A percentile compares a stretch with the other conserved stretches of the same genome.
Evolutionary conservation across 2,888 invertebrate genomes (phyloP).

Genomic region (Heliconius aoede): DNA sequence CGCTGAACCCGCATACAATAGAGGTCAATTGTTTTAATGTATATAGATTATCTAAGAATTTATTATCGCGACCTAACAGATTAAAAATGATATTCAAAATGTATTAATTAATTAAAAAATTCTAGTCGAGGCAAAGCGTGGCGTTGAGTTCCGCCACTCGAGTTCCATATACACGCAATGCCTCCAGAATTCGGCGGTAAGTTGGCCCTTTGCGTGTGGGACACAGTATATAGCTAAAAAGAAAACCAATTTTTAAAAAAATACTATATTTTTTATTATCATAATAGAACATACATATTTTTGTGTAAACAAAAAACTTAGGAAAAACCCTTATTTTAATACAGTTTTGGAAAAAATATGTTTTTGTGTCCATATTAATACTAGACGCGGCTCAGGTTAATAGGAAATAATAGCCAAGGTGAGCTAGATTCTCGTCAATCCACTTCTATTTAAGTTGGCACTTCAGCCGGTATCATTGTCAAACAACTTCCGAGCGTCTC

Average conservation of each 20-base stretch:
- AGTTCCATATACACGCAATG: too few species aligned
- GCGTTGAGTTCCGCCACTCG: too few species aligned
- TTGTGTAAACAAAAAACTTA: too few species aligned
- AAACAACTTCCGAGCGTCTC: conserved; percentile 25
- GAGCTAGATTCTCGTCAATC: conserved; percentile 69
- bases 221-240: too few species aligned
- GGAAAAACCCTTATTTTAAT: too few species aligned
- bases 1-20: conserved; percentile 24
- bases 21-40: conserved; percentile 29
- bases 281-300: too few species aligned
- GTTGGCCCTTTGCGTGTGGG: too few species aligned
- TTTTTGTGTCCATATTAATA: conserved; percentile 45
- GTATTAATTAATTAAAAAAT: too few species aligned
- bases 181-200: too few species aligned
- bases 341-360: background rate
- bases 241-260: too few species aligned
- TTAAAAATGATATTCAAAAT: background rate
- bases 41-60: conserved; percentile 25
- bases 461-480: conserved; percentile 43
- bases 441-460: conserved; percentile 41
- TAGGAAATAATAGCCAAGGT: conserved; percentile 80
- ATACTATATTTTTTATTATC: too few species aligned
- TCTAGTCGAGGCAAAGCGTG: too few species aligned
- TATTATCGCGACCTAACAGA: background rate
- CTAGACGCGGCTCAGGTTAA: conserved; percentile 59